A percentile compares a stretch with the other conserved stretches of the same genome.
These are phyloP conservation scores for Venustaconcha ellipsiformis DNA, from an alignment of 1,140 invertebrate genomes.

Conservation along the genomic window DNA sequence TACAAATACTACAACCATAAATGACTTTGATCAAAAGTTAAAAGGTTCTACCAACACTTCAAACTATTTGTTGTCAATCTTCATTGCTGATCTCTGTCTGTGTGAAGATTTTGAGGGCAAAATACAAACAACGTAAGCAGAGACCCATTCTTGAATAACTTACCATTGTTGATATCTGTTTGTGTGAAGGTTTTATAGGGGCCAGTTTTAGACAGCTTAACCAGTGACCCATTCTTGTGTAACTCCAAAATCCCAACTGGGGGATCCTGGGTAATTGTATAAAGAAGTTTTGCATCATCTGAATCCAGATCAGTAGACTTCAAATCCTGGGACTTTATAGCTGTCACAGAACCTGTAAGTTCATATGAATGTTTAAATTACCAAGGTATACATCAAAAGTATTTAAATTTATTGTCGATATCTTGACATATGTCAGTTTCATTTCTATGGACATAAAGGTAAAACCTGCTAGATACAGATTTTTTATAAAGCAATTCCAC, in stretches of 20 bases:
- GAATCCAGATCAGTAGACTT: conserved; percentile 63
- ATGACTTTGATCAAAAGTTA: too few species aligned
- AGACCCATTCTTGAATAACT: not conserved
- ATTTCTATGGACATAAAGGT: too few species aligned
- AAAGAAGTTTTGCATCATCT: conserved; percentile 54
- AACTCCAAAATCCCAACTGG: conserved; percentile 44
- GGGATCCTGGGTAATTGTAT: conserved; percentile 54
- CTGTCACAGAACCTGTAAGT: conserved; percentile 45
- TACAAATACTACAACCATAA: too few species aligned
- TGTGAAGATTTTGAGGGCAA: conserved; percentile 40
- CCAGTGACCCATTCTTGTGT: conserved; percentile 12
- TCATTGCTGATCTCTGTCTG: conserved; percentile 57
- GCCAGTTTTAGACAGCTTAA: conserved; percentile 32
- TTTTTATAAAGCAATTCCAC: too few species aligned
- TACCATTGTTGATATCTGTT: conserved; percentile 54
- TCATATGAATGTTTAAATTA: too few species aligned
- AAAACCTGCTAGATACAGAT: too few species aligned
- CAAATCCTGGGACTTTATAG: conserved; percentile 44
- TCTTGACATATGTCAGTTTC: too few species aligned
- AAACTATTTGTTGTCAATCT: not conserved
- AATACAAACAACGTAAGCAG: conserved; percentile 26
- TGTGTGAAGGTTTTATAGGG: conserved; percentile 47
- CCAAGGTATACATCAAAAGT: too few species aligned
- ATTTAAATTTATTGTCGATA: too few species aligned
- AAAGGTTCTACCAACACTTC: too few species aligned